A percentile compares a stretch with the other conserved stretches of the same genome.
These are phyloP conservation scores for Molorchus minor DNA, from an alignment of 2,888 invertebrate species.

Conservation along the genomic window DNA sequence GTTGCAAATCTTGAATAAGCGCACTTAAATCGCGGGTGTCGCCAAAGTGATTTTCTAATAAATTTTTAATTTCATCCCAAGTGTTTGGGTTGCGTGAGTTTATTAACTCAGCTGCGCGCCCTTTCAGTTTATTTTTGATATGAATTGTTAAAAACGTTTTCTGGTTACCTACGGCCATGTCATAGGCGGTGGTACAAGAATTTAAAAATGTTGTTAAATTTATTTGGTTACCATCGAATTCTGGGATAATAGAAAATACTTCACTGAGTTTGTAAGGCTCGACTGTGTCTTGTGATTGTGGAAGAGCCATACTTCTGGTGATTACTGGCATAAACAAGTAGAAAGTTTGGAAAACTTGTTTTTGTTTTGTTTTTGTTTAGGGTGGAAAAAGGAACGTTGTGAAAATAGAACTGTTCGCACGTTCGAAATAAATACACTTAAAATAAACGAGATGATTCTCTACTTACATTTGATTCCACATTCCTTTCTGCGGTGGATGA, in stretches of 20 bases:
- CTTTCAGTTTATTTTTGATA: constrained; percentile 28
- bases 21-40: background rate
- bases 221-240: constrained; percentile 28
- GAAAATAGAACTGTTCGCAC: background rate
- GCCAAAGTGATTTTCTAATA: constrained; percentile 20
- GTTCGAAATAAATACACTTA: background rate
- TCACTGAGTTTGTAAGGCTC: too few species aligned
- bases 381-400: background rate
- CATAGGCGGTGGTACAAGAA: constrained; percentile 24
- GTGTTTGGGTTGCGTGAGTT: constrained; percentile 25
- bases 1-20: background rate
- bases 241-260: constrained; percentile 29
- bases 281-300: too few species aligned
- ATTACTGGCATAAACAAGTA: too few species aligned
- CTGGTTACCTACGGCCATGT: constrained; percentile 24
- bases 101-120: constrained; percentile 28
- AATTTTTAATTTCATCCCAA: constrained; percentile 21
- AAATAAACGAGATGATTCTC: background rate
- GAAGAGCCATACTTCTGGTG: too few species aligned
- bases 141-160: constrained; percentile 23
- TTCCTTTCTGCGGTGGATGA: too few species aligned
- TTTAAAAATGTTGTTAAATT: constrained; percentile 25
- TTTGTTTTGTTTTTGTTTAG: background rate
- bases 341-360: background rate
- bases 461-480: background rate